Percentiles rank a stretch among this genome's conserved stretches.
These are phyloP conservation scores for Zele albiditarsus DNA, from an alignment of 2,888 invertebrate species.

Conservation along the genomic window DNA sequence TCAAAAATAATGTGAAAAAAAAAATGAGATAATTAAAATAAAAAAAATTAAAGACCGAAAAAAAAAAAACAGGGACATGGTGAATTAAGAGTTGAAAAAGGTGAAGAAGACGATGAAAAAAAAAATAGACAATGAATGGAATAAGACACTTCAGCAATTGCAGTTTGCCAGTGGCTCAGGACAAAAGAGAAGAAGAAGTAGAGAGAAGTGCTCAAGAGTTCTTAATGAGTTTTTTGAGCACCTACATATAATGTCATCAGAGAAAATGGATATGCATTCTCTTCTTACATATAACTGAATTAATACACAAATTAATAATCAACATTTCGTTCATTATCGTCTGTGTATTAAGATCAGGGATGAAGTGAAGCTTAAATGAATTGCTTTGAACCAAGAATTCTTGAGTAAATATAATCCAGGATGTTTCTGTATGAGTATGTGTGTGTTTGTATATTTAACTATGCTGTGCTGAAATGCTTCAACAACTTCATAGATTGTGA, in stretches of 20 bases:
- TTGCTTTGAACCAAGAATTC: conserved; percentile 30
- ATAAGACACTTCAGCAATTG: conserved; percentile 42
- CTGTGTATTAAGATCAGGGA: not conserved
- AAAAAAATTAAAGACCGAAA: conserved; percentile 13
- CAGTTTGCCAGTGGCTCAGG: conserved; percentile 55
- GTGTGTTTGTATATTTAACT: not conserved
- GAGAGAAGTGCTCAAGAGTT: conserved; percentile 45
- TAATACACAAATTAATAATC: conserved; percentile 58
- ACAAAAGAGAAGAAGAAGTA: conserved; percentile 12
- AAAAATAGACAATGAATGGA: not conserved
- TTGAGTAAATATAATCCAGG: conserved; percentile 16
- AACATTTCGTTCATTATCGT: conserved; percentile 40
- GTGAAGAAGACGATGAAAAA: not conserved
- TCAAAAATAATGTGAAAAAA: conserved; percentile 10
- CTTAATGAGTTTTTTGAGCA: conserved; percentile 50
- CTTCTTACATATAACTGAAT: conserved; percentile 52
- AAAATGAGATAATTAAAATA: not conserved
- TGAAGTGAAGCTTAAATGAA: conserved; percentile 37
- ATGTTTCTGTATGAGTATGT: not conserved
- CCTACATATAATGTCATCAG: conserved; percentile 24
- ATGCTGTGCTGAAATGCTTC: conserved; percentile 4
- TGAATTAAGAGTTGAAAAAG: not conserved
- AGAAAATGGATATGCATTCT: conserved; percentile 29
- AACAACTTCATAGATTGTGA: conserved; percentile 29
- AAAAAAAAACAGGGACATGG: not conserved